Evolutionary conservation across 2,113 vertebrate species (phyloP).

Genomic region (Seriola quinqueradiata): DNA sequence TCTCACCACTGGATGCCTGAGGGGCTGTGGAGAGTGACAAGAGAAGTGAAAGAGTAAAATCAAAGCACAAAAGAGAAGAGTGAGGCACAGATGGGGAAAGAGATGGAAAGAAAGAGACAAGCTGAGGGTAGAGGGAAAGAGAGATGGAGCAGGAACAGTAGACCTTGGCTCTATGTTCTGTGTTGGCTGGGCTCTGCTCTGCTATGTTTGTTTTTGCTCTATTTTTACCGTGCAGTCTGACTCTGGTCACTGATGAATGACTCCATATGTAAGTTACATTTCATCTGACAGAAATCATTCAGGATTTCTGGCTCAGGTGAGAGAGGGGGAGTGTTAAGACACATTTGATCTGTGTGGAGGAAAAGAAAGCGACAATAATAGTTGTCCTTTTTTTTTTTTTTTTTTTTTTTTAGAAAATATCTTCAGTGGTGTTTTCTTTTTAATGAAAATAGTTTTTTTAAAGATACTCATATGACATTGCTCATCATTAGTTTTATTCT

Average conservation of each 20-base stretch:
- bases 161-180: conserved; percentile 52
- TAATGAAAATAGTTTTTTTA: not conserved
- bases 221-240: conserved; percentile 75
- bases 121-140: conserved; percentile 39
- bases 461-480: not conserved
- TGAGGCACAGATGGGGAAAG: conserved; percentile 58
- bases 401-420: not conserved
- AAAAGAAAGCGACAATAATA: conserved; percentile 3
- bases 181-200: conserved; percentile 45
- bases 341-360: not conserved
- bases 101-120: conserved; percentile 60
- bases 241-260: conserved; percentile 73
- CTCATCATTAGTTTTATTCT: not conserved
- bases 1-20: conserved; percentile 59
- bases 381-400: not conserved
- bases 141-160: conserved; percentile 53
- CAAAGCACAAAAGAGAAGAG: conserved; percentile 34
- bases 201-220: conserved; percentile 78
- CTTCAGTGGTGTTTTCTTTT: not conserved
- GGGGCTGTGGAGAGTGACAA: conserved; percentile 61
- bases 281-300: conserved; percentile 54
- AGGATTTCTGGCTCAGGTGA: conserved; percentile 35
- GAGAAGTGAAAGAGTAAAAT: conserved; percentile 45
- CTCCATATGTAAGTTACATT: conserved; percentile 75
- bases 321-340: conserved; percentile 5